phyloP scores from a whole-genome alignment of 2,797 vertebrate species.

The Etheostoma perlongum region DNA sequence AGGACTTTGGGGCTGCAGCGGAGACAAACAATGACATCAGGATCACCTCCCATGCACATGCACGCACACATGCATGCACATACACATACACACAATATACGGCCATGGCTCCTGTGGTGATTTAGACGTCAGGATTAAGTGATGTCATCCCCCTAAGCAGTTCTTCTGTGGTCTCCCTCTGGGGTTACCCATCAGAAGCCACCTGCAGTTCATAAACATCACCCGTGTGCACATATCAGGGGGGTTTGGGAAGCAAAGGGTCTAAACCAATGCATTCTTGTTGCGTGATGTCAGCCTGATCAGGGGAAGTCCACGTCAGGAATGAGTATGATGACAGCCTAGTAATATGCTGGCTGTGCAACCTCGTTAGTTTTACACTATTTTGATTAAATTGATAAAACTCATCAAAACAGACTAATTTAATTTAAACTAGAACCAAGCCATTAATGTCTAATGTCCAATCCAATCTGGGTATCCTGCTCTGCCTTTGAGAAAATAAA shows the following conservation, averaged over 20 bases:
- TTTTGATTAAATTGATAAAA: background rate
- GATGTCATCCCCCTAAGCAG: slow-evolving; percentile 76
- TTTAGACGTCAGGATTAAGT: slow-evolving; percentile 67
- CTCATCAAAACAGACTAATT: background rate
- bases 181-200: slow-evolving; percentile 73
- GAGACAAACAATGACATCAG: slow-evolving; percentile 74
- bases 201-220: slow-evolving; percentile 78
- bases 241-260: slow-evolving; percentile 43
- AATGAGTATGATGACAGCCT: slow-evolving; percentile 22
- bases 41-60: slow-evolving; percentile 35
- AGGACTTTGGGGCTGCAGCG: slow-evolving; percentile 20
- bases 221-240: slow-evolving; percentile 21
- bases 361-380: background rate
- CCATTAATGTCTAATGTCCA: background rate
- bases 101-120: slow-evolving; percentile 37
- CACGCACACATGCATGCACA: background rate
- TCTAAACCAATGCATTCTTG: slow-evolving; percentile 58
- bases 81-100: slow-evolving; percentile 16
- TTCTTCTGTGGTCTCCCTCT: slow-evolving; percentile 63
- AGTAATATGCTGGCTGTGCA: background rate
- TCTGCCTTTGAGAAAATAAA: too few relatives aligned
- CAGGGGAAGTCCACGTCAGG: slow-evolving; percentile 63
- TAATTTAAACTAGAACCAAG: background rate
- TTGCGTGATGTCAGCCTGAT: slow-evolving; percentile 51
- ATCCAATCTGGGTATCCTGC: too few relatives aligned